These are phyloP conservation scores for Megastigmus dorsalis DNA, from an alignment of 2,888 invertebrate species.

Conservation along the genomic window DNA sequence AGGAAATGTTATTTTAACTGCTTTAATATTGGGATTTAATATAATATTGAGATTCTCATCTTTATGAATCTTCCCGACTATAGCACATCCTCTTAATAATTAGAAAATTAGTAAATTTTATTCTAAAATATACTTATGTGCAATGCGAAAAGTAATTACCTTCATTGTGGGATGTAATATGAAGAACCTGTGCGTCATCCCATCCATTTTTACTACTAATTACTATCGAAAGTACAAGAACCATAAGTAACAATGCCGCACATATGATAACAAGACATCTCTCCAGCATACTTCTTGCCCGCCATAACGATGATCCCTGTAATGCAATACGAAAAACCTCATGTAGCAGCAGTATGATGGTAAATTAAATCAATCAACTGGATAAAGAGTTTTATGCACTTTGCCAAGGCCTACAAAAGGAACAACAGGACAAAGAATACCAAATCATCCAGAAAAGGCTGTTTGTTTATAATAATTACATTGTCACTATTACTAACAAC, in stretches of 20 bases:
- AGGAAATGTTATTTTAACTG: slow-evolving; percentile 1
- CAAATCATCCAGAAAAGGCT: too few species aligned
- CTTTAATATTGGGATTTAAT: too few species aligned
- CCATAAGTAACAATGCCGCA: slow-evolving; percentile 77
- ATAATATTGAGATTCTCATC: too few species aligned
- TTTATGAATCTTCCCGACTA: too few species aligned
- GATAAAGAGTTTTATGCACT: background rate
- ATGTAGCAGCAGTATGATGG: background rate
- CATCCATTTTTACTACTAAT: slow-evolving; percentile 74
- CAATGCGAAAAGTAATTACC: slow-evolving; percentile 57
- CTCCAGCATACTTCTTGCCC: slow-evolving; percentile 83
- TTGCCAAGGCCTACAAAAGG: too few species aligned
- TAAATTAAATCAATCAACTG: background rate
- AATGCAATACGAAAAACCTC: background rate
- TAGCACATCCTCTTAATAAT: background rate
- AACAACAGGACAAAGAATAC: too few species aligned
- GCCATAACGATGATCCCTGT: slow-evolving; percentile 87
- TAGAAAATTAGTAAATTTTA: background rate
- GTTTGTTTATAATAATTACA: too few species aligned
- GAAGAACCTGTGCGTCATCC: slow-evolving; percentile 66
- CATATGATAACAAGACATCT: slow-evolving; percentile 80
- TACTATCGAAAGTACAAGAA: slow-evolving; percentile 79
- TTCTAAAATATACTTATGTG: background rate
- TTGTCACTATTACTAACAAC: too few species aligned
- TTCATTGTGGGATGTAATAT: slow-evolving; percentile 67